Percentiles rank a stretch among this genome's conserved stretches.
phyloP scores from a whole-genome alignment of 37 sponge, comb jelly and placozoan genomes.

The Lycopodina hypogea region DNA sequence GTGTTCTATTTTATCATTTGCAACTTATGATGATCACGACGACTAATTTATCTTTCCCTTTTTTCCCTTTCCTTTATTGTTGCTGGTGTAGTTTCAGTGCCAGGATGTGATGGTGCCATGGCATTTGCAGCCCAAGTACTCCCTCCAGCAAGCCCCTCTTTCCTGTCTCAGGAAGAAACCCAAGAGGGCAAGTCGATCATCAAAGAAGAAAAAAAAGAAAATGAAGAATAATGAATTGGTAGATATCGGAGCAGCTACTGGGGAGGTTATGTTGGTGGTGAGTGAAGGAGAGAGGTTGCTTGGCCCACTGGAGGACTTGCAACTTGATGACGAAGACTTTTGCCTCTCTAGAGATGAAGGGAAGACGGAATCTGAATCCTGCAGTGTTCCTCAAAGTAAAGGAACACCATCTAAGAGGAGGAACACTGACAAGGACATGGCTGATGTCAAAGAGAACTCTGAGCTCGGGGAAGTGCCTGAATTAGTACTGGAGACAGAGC shows the following conservation, averaged over 20 bases:
- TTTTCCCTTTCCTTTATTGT: too few relatives aligned
- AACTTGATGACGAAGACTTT: slow-evolving; percentile 2
- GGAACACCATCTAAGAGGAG: neutral
- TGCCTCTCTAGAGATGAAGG: too few relatives aligned
- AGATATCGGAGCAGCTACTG: neutral
- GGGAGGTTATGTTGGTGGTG: neutral
- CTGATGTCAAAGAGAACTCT: neutral
- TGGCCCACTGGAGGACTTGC: neutral
- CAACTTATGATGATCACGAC: too few relatives aligned
- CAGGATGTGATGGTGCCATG: slow-evolving; percentile 97
- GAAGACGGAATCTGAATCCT: neutral
- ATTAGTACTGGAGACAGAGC: neutral
- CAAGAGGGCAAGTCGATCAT: neutral
- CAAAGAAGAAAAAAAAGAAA: slow-evolving; percentile 7
- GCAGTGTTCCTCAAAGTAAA: neutral
- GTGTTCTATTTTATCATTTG: too few relatives aligned
- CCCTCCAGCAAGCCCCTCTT: neutral
- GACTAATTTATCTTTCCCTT: too few relatives aligned
- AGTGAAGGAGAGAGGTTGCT: neutral
- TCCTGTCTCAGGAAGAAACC: neutral
- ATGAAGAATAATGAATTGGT: neutral
- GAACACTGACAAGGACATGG: neutral
- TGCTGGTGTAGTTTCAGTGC: slow-evolving; percentile 38
- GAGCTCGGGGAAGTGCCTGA: neutral
- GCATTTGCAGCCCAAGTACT: slow-evolving; percentile 78